These are phyloP conservation scores for Syndactyla subalaris DNA, from an alignment of 2,797 vertebrate genomes.

Conservation along the genomic window DNA sequence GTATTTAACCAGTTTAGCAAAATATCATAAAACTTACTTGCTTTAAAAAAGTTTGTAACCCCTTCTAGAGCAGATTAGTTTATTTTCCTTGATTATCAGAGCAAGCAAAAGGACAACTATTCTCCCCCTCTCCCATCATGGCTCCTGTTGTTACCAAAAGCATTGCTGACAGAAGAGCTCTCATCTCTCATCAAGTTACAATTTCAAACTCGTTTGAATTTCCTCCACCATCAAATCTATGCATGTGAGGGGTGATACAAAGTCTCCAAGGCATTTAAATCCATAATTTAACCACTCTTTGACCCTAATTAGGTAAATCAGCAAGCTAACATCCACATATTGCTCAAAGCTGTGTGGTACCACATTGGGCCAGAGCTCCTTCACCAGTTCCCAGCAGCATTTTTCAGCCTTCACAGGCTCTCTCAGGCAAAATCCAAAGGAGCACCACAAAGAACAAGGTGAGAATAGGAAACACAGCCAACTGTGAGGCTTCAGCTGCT, in stretches of 20 bases:
- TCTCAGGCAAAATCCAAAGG: background rate
- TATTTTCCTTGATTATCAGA: background rate
- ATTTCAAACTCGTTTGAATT: background rate
- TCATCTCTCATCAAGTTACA: background rate
- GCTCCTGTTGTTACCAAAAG: background rate
- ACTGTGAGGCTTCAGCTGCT: rapidly evolving
- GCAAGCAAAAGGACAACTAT: background rate
- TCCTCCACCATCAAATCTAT: background rate
- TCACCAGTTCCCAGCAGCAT: background rate
- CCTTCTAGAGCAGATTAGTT: background rate
- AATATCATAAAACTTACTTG: background rate
- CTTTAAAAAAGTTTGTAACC: background rate
- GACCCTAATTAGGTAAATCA: background rate
- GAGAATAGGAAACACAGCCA: background rate
- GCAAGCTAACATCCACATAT: background rate
- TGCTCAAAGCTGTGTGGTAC: background rate
- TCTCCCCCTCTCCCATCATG: background rate
- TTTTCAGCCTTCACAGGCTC: background rate
- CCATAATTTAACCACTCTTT: background rate
- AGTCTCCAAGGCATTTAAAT: background rate
- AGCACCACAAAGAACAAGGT: background rate
- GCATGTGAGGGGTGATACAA: background rate
- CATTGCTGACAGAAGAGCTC: background rate
- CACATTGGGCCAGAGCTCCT: rapidly evolving
- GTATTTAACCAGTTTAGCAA: background rate